Percentiles rank a stretch among this genome's conserved stretches.
Evolutionary conservation across 2,888 invertebrate genomes (phyloP).

Genomic region (Brachypterus glaber): DNA sequence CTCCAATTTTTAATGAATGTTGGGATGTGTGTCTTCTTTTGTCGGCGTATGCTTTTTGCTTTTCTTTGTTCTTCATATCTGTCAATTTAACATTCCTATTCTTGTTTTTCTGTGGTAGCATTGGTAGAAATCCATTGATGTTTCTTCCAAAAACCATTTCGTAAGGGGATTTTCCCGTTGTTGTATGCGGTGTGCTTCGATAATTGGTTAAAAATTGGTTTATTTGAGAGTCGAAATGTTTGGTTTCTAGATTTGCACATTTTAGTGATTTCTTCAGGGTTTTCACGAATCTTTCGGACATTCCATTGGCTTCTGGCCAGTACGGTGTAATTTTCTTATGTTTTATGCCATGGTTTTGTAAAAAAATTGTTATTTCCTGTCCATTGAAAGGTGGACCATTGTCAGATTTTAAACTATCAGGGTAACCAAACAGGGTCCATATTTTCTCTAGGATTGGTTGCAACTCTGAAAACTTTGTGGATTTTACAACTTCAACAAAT

Average conservation of each 20-base stretch:
- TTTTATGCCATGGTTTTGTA: neutral
- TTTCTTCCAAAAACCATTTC: constrained; percentile 2
- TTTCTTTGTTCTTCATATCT: constrained; percentile 1
- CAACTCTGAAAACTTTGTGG: constrained; percentile 12
- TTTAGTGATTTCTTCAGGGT: constrained; percentile 5
- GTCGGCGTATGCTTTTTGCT: neutral
- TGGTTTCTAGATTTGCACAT: constrained; percentile 3
- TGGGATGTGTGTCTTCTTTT: constrained; percentile 1
- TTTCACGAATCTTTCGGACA: constrained; percentile 5
- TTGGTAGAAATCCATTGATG: neutral
- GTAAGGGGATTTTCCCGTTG: neutral
- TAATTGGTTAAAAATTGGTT: constrained; percentile 6
- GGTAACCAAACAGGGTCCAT: constrained; percentile 11
- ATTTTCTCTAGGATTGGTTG: constrained; percentile 10
- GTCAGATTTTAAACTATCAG: constrained; percentile 11
- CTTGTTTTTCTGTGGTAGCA: too few relatives aligned
- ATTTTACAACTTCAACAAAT: constrained; percentile 9
- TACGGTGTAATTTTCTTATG: constrained; percentile 6
- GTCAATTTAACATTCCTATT: constrained; percentile 9
- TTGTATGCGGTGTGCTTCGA: constrained; percentile 5
- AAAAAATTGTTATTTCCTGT: constrained; percentile 8
- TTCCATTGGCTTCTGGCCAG: constrained; percentile 6
- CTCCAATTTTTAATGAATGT: constrained; percentile 6
- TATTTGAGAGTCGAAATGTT: constrained; percentile 1
- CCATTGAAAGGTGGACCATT: constrained; percentile 16